phyloP scores from a whole-genome alignment of 2,797 vertebrate species.

The Chaunax sp. region DNA sequence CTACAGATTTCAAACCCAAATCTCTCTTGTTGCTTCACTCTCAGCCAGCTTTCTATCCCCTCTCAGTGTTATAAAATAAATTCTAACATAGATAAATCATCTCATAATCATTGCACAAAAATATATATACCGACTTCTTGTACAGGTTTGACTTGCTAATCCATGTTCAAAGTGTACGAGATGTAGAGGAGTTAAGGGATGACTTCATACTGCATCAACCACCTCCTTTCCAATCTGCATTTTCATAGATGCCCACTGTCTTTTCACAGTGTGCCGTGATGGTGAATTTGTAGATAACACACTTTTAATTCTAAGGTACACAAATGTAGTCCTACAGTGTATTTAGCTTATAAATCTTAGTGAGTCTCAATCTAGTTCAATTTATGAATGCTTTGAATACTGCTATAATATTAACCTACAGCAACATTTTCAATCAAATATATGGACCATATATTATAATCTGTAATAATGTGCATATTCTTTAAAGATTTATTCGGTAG shows the following conservation, averaged over 20 bases:
- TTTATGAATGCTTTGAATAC: slow-evolving; percentile 30
- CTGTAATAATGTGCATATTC: slow-evolving; percentile 11
- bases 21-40: slow-evolving; percentile 17
- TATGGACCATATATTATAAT: slow-evolving; percentile 25
- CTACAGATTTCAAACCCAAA: slow-evolving; percentile 29
- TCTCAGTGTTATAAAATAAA: slow-evolving; percentile 74
- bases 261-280: slow-evolving; percentile 13
- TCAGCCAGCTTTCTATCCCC: slow-evolving; percentile 11
- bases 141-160: slow-evolving; percentile 40
- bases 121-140: no score
- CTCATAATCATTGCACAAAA: slow-evolving; percentile 67
- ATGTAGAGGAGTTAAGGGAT: no score
- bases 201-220: slow-evolving; percentile 14
- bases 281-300: slow-evolving; percentile 1
- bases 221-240: slow-evolving; percentile 13
- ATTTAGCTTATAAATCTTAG: slow-evolving; percentile 28
- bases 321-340: slow-evolving; percentile 28
- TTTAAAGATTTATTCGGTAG: slow-evolving; percentile 54
- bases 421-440: slow-evolving; percentile 32
- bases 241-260: slow-evolving; percentile 16
- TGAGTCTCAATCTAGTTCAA: no score
- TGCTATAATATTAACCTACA: slow-evolving; percentile 25
- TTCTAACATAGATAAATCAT: slow-evolving; percentile 69
- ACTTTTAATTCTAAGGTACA: slow-evolving; percentile 17
- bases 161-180: slow-evolving; percentile 10